Evolutionary conservation across 23 tunicate genomes (phyloP).

Genomic region (Oikopleura albicans): DNA sequence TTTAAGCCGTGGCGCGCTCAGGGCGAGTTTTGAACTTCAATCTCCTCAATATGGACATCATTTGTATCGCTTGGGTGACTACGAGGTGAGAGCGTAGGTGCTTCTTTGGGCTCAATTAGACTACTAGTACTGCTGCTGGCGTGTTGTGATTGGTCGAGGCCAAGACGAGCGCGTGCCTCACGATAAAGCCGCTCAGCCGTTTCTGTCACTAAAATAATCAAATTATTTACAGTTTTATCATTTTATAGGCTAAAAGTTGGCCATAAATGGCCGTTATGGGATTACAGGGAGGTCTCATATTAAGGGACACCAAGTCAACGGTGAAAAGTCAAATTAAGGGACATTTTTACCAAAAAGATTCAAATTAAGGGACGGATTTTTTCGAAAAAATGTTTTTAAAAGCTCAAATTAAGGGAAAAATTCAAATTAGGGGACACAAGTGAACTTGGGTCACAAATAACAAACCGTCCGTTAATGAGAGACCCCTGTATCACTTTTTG

Average conservation of each 20-base stretch:
- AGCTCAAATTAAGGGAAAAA: neutral
- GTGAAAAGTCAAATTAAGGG: no score
- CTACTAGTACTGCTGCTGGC: neutral
- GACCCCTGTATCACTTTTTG: no score
- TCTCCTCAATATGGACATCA: neutral
- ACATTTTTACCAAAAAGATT: no score
- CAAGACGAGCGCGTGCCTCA: neutral
- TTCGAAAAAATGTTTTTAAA: neutral
- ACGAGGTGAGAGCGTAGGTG: neutral
- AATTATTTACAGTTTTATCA: no score
- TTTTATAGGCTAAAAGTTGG: no score
- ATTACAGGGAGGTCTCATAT: no score
- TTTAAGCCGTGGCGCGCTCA: neutral
- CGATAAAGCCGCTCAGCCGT: constrained; percentile 15
- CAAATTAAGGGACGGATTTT: neutral
- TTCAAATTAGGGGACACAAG: no score
- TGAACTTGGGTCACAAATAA: no score
- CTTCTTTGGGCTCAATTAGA: neutral
- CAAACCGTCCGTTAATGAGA: no score
- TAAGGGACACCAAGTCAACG: no score
- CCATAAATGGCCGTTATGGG: neutral
- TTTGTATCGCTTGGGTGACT: neutral
- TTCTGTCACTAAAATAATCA: neutral
- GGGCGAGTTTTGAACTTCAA: neutral
- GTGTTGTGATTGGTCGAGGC: neutral